Conservation (phyloP, 2,797 vertebrate species). For the Lepilemur ruficaudatus region DNA sequence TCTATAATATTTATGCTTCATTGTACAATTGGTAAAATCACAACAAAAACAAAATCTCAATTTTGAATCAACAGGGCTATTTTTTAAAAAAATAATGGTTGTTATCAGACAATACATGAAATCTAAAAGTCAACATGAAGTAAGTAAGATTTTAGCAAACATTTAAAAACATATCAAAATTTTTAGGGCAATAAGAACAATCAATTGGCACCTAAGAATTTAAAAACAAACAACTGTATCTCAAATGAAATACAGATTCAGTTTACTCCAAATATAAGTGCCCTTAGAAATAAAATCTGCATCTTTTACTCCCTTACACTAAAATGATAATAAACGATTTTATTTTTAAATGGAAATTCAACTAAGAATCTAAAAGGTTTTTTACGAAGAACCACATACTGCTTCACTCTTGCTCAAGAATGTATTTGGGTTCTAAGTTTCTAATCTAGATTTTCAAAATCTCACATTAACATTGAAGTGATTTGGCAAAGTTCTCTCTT, state of each 20-base stretch:
- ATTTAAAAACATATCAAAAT: neutral
- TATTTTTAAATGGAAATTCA: conserved; percentile 18
- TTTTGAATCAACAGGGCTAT: neutral
- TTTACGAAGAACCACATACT: neutral
- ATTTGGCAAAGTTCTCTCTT: neutral
- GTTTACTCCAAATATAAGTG: neutral
- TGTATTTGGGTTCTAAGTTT: neutral
- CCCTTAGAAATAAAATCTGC: neutral
- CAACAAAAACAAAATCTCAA: neutral
- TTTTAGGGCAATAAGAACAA: neutral
- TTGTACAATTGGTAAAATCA: neutral
- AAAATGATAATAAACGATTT: neutral
- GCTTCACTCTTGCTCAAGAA: neutral
- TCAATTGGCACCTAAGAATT: neutral
- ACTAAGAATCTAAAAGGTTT: neutral
- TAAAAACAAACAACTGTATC: neutral
- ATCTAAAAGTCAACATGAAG: conserved; percentile 3
- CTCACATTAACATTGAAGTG: neutral
- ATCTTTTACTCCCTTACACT: neutral
- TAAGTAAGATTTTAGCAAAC: neutral
- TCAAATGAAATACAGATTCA: neutral
- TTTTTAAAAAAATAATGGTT: neutral
- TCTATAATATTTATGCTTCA: neutral
- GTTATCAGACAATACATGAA: neutral
- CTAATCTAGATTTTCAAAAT: neutral